phyloP scores from a whole-genome alignment of 2,888 invertebrate genomes.

The Perizoma flavofasciatum region DNA sequence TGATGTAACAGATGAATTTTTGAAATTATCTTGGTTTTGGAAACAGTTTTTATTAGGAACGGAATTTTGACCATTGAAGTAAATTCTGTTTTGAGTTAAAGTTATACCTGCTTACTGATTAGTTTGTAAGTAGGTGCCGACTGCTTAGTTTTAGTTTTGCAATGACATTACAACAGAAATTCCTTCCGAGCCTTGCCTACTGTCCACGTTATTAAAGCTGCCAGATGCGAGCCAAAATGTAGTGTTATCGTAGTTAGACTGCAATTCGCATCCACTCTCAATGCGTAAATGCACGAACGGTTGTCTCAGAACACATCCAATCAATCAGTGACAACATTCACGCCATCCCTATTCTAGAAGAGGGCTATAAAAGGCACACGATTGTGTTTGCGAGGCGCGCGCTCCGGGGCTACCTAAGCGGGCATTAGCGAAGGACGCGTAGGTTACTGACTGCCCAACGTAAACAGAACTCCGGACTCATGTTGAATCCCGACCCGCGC shows the following conservation, averaged over 20 bases:
- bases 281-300: slow-evolving; percentile 17
- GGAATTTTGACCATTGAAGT: too few species aligned
- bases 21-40: too few species aligned
- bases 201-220: slow-evolving; percentile 21
- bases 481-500: slow-evolving; percentile 37
- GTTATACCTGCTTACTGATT: too few species aligned
- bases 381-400: slow-evolving; percentile 69
- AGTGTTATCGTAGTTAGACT: slow-evolving; percentile 13
- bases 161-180: slow-evolving; percentile 7
- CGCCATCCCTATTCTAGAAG: slow-evolving; percentile 59
- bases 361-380: slow-evolving; percentile 67
- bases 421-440: slow-evolving; percentile 77
- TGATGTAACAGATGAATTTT: too few species aligned
- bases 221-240: slow-evolving; percentile 14
- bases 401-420: slow-evolving; percentile 73
- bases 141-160: neutral
- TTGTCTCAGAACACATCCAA: slow-evolving; percentile 47
- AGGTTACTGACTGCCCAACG: slow-evolving; percentile 59
- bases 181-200: slow-evolving; percentile 2
- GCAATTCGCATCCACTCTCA: slow-evolving; percentile 12
- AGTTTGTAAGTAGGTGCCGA: too few species aligned
- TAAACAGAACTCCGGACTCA: slow-evolving; percentile 46
- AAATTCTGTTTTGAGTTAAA: too few species aligned
- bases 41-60: too few species aligned
- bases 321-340: slow-evolving; percentile 65